These are phyloP conservation scores for Agrilus cyanescens DNA, from an alignment of 2,888 invertebrate species.

Conservation along the genomic window DNA sequence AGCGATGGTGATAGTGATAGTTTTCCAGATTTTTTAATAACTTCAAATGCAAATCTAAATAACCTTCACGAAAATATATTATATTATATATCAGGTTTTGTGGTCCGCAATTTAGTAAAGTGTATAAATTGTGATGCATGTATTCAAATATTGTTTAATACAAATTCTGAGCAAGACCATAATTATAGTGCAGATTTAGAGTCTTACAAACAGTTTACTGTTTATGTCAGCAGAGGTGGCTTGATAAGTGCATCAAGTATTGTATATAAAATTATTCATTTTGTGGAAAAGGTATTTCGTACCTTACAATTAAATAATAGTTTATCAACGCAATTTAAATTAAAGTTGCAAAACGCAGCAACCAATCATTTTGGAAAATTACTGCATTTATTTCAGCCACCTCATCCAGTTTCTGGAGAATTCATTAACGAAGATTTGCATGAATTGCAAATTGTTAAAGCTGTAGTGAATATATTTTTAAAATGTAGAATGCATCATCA, in stretches of 20 bases:
- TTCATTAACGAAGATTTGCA: constrained; percentile 1
- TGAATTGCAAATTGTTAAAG: constrained; percentile 3
- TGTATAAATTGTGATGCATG: background rate
- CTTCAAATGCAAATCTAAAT: background rate
- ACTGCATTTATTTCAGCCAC: background rate
- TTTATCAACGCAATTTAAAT: background rate
- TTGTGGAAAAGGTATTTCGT: constrained; percentile 1
- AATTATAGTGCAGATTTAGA: background rate
- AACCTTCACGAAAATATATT: constrained; percentile 9
- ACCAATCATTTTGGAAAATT: background rate
- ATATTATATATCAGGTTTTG: constrained; percentile 12
- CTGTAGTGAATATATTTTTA: background rate
- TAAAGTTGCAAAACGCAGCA: background rate
- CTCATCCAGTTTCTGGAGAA: constrained; percentile 1
- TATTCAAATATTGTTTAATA: background rate
- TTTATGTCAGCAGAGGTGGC: constrained; percentile 1
- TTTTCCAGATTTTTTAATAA: background rate
- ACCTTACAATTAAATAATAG: background rate
- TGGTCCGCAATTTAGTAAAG: constrained; percentile 6
- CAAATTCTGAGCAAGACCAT: background rate
- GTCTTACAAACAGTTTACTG: constrained; percentile 1
- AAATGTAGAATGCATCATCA: constrained; percentile 2
- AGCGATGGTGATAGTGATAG: background rate
- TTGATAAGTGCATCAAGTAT: background rate
- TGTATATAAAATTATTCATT: background rate